Evolutionary conservation across 1,140 invertebrate genomes (phyloP).

Genomic region (Caenorhabditis latens): DNA sequence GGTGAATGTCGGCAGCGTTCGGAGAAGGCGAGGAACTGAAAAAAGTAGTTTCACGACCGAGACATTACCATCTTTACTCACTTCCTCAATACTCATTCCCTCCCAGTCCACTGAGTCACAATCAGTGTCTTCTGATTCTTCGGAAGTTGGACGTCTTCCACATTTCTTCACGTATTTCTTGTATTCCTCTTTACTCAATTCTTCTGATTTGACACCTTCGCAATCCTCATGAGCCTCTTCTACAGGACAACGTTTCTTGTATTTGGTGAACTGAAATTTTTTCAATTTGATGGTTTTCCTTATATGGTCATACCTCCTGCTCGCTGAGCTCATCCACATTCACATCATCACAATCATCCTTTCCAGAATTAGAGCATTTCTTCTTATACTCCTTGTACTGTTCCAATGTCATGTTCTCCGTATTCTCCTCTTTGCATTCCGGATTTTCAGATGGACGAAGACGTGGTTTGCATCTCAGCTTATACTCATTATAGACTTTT

Average conservation of each 20-base stretch:
- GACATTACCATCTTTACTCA: not conserved
- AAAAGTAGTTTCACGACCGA: not conserved
- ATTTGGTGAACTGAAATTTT: not conserved
- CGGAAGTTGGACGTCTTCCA: constrained; percentile 9
- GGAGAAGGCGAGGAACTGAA: not conserved
- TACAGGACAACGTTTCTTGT: not conserved
- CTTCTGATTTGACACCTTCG: not conserved
- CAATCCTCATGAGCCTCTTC: not conserved
- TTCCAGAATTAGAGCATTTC: not conserved
- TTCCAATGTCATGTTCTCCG: constrained; percentile 32
- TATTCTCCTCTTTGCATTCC: not conserved
- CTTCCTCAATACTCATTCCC: not conserved
- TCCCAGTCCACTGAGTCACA: not conserved
- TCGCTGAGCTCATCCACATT: constrained; percentile 14
- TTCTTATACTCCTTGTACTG: constrained; percentile 22
- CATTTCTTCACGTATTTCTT: constrained; percentile 44
- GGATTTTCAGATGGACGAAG: not conserved
- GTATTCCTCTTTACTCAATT: constrained; percentile 23
- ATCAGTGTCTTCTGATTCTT: not conserved
- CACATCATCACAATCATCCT: constrained; percentile 1
- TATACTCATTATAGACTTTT: constrained; percentile 30
- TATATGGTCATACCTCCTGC: not conserved
- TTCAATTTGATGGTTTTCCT: not conserved
- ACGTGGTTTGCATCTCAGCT: constrained; percentile 23
- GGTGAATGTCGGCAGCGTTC: not conserved